Evolutionary conservation across 2,797 vertebrate genomes (phyloP).

Genomic region (Acanthis flammea): DNA sequence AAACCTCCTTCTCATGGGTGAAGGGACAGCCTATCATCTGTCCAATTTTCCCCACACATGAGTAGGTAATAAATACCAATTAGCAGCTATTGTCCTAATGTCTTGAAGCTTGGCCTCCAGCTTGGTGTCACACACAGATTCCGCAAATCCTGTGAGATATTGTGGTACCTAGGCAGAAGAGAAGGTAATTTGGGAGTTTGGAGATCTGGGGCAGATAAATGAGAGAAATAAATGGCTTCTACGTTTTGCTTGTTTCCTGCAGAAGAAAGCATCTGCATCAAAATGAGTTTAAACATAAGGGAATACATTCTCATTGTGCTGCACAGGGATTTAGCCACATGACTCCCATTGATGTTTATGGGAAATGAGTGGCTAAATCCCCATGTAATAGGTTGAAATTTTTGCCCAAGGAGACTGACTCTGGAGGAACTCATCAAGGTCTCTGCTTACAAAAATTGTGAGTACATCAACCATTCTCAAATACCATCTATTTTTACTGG

Average conservation of each 20-base stretch:
- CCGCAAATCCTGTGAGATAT: neutral
- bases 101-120: conserved; percentile 28
- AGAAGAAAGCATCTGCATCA: conserved; percentile 61
- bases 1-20: neutral
- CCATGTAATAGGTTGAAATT: conserved; percentile 67
- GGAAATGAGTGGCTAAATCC: conserved; percentile 65
- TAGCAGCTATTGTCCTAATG: neutral
- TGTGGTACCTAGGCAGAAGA: neutral
- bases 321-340: conserved; percentile 63
- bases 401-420: conserved; percentile 63
- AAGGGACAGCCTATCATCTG: conserved; percentile 26
- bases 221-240: conserved; percentile 55
- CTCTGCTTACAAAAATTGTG: conserved; percentile 43
- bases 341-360: conserved; percentile 60
- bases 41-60: neutral
- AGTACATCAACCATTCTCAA: neutral
- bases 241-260: conserved; percentile 17
- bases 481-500: neutral
- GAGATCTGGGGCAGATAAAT: conserved; percentile 38
- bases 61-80: conserved; percentile 52
- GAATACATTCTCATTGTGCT: conserved; percentile 63
- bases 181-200: neutral
- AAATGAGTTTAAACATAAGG: conserved; percentile 62
- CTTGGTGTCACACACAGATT: neutral
- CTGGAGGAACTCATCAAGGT: conserved; percentile 39